Percentiles rank a stretch among this genome's conserved stretches.
Evolutionary conservation across 2,797 vertebrate species (phyloP).

Genomic region (Semotilus atromaculatus): DNA sequence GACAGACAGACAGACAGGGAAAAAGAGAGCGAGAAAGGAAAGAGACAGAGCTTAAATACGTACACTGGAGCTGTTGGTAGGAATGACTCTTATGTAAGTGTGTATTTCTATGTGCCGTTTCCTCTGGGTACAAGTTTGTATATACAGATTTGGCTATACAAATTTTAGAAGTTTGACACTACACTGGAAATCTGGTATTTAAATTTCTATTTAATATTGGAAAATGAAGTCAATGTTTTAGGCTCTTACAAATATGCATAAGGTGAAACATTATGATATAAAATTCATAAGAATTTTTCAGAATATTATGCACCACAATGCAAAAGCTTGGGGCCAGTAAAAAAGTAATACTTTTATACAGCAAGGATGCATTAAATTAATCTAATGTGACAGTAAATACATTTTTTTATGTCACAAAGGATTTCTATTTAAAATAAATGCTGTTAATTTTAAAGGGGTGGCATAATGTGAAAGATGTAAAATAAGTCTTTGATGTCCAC

Average conservation of each 20-base stretch:
- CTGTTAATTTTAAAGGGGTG: background rate
- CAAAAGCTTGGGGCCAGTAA: background rate
- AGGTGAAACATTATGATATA: background rate
- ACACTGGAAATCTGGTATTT: background rate
- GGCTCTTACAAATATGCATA: background rate
- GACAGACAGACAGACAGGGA: background rate
- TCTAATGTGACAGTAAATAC: background rate
- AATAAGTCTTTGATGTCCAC: too few relatives aligned
- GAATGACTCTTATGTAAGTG: slow-evolving; percentile 41
- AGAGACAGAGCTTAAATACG: background rate
- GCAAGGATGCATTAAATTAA: background rate
- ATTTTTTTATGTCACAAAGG: background rate
- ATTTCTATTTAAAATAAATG: background rate
- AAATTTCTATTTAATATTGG: background rate
- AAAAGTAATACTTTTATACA: background rate
- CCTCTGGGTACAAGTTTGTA: slow-evolving; percentile 28
- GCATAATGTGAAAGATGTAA: too few relatives aligned
- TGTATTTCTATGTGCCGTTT: slow-evolving; percentile 49
- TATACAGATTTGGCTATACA: background rate
- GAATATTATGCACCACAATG: background rate
- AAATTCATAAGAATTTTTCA: background rate
- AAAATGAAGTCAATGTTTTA: background rate
- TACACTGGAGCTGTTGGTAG: background rate
- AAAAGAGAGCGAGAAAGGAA: background rate
- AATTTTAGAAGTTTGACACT: background rate